Percentiles rank a stretch among this genome's conserved stretches.
Evolutionary conservation across 2,797 vertebrate species (phyloP).

Genomic region (Phylloscopus collybita): DNA sequence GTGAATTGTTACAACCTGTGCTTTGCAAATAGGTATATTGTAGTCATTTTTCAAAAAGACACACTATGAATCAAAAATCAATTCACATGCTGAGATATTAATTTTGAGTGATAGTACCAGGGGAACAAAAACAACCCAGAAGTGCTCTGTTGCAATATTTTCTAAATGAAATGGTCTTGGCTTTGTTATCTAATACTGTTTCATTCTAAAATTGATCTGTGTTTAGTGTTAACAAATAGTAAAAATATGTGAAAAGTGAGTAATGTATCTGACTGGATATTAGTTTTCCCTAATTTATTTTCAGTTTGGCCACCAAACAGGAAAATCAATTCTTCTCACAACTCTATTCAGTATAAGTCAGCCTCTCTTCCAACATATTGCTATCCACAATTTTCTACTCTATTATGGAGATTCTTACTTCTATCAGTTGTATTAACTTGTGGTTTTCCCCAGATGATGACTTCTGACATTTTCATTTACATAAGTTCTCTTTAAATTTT

Average conservation of each 20-base stretch:
- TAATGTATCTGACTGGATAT: conserved; percentile 4
- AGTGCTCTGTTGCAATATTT: background rate
- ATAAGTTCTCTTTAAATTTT: conserved; percentile 1
- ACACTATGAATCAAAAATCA: conserved; percentile 43
- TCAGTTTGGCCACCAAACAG: conserved; percentile 11
- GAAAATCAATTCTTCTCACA: conserved; percentile 49
- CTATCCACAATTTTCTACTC: background rate
- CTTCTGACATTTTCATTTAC: background rate
- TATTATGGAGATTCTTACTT: background rate
- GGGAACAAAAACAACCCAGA: background rate
- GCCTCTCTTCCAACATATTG: background rate
- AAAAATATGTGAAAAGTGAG: conserved; percentile 4
- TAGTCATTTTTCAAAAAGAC: background rate
- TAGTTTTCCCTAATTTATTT: conserved; percentile 45
- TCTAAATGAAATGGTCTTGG: background rate
- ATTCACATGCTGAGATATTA: background rate
- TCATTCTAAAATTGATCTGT: conserved; percentile 37
- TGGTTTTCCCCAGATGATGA: background rate
- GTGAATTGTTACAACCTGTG: background rate
- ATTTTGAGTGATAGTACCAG: background rate
- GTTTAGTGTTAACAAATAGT: conserved; percentile 30
- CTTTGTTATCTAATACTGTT: conserved; percentile 5
- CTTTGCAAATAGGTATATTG: background rate
- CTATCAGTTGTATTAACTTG: background rate
- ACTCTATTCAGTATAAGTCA: background rate